Conservation (phyloP, 2,888 invertebrate genomes). For the Eugnorisma glareosa region DNA sequence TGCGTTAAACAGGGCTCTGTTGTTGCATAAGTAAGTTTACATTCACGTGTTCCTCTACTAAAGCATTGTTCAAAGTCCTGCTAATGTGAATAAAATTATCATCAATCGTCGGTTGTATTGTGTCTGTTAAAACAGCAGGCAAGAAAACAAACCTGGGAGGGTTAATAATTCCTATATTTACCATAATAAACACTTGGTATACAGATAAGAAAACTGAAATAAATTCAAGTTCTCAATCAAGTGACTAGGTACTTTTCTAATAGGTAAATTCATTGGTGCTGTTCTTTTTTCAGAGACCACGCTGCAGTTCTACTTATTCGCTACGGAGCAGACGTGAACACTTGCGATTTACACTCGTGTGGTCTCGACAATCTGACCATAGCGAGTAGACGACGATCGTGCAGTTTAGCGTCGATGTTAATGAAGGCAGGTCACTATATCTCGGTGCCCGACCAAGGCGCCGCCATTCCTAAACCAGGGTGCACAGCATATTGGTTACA, state of each 20-base stretch:
- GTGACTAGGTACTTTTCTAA: not conserved
- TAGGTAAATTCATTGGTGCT: not conserved
- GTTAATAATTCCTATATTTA: not conserved
- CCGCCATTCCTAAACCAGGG: constrained; percentile 68
- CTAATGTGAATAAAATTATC: not conserved
- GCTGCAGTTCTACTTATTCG: constrained; percentile 91
- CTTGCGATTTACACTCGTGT: constrained; percentile 89
- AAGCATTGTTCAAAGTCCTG: not conserved
- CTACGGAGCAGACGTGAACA: constrained; percentile 92
- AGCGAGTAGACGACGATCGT: constrained; percentile 83
- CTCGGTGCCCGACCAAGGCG: constrained; percentile 47
- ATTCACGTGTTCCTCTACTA: not conserved
- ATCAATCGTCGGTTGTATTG: not conserved
- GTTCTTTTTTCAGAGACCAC: constrained; percentile 80
- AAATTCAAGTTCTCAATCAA: not conserved
- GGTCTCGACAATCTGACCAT: constrained; percentile 90
- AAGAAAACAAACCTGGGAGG: not conserved
- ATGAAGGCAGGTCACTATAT: constrained; percentile 84
- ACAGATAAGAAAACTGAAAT: not conserved
- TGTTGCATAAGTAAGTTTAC: constrained; percentile 84
- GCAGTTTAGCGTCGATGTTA: constrained; percentile 80
- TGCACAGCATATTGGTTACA: constrained; percentile 83
- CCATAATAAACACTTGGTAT: not conserved
- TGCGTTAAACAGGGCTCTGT: constrained; percentile 88
- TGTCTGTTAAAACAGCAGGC: not conserved